These are phyloP conservation scores for Ischnura elegans DNA, from an alignment of 2,888 invertebrate species.

Conservation along the genomic window DNA sequence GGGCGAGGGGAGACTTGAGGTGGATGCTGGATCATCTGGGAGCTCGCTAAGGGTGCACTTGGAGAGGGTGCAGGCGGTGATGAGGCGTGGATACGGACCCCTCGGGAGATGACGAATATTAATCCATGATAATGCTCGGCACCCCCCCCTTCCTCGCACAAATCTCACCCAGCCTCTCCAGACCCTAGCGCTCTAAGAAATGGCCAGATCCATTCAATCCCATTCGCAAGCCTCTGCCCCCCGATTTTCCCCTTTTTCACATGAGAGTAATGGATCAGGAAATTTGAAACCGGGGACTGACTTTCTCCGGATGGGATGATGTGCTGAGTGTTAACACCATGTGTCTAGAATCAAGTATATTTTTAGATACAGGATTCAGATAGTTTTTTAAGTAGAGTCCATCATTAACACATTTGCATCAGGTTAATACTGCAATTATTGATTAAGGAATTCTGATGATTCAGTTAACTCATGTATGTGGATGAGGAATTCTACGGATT, in stretches of 20 bases:
- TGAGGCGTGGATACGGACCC: not conserved
- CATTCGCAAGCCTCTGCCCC: not conserved
- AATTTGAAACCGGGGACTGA: not conserved
- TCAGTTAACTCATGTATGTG: too few relatives aligned
- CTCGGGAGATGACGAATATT: not conserved
- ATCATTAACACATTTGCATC: too few relatives aligned
- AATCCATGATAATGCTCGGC: constrained; percentile 37
- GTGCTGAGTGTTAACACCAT: too few relatives aligned
- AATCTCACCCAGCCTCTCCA: not conserved
- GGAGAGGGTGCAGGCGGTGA: not conserved
- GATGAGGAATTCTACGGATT: too few relatives aligned
- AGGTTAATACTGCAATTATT: too few relatives aligned
- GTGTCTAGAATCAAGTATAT: too few relatives aligned
- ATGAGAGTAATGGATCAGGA: not conserved
- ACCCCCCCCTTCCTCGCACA: not conserved
- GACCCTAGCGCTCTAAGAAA: not conserved
- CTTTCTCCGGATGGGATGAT: not conserved
- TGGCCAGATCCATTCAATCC: not conserved
- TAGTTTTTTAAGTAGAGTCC: too few relatives aligned
- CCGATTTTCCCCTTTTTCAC: not conserved
- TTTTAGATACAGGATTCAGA: too few relatives aligned
- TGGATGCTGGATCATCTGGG: too few relatives aligned
- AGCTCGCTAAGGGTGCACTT: not conserved
- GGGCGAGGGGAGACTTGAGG: not conserved
- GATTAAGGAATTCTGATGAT: too few relatives aligned